Base-by-base conservation (phyloP, 2,113 vertebrate species). In the Zeus faber region DNA sequence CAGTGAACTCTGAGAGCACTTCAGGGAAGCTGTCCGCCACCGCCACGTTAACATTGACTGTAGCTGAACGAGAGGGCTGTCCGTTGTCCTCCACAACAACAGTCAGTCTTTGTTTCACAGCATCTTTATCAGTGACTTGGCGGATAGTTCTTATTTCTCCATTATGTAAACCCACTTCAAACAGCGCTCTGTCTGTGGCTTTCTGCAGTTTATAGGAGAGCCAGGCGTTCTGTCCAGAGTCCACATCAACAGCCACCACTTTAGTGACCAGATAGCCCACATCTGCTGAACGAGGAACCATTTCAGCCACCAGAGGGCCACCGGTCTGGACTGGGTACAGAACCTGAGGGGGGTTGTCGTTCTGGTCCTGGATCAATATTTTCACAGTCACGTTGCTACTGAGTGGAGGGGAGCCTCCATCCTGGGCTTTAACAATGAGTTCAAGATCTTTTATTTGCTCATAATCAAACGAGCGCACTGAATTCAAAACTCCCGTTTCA, bases 21-120 rank as follows among this genome's bases (percentile, higher is more conserved):
- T 72, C 70, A 41, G 87, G 87, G 62, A 91, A 90, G 43, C 82
- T 85, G 59, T 90, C 85, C 14, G 87, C 85, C 53, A 90, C 73
- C 54, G 80, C 80, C 59, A 90, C 72, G 44, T 62, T 72, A 2
- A 85, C 51, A 0, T 62, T 22, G 0, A 88, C 82, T 67, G 85
- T 84, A 64, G 86, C 83, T 74, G 86, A 87, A 65, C 84, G 84
- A 81, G 82, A 82, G 52, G 83, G 86, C 57, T 85, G n/a, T 0
- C 59, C 58, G 53, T 47, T 3, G 17, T 24, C 1, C 26, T 37
- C 33, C 33, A 37, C 33, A 14, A 23, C 43, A 37, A 37, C 33
- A 37, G 33, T 37, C 33, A 37, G 33, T 37, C 33, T 37, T 37
- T 37, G 33, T 37, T 37, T 37, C 33, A 37, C 33, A n/a, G 5